These are phyloP conservation scores for Triplophysa siluroides DNA, from an alignment of 2,113 vertebrate species.

Conservation along the genomic window DNA sequence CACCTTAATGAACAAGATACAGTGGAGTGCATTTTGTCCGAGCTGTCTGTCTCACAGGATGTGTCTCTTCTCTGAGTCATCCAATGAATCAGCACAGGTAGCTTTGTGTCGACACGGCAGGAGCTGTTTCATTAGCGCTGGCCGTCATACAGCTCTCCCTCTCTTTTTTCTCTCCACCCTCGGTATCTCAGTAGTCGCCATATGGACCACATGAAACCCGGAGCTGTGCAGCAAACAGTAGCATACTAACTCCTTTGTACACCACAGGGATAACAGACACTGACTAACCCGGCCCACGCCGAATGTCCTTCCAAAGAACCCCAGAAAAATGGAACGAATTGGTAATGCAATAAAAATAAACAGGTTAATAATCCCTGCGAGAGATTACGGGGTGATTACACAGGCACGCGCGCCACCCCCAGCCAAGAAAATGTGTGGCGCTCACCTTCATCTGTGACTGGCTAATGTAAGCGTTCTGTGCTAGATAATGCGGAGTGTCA, in stretches of 20 bases:
- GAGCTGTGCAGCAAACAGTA: slow-evolving; percentile 43
- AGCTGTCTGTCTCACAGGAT: slow-evolving; percentile 14
- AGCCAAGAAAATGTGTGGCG: slow-evolving; percentile 33
- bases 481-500: slow-evolving; percentile 28
- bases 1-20: slow-evolving; percentile 27
- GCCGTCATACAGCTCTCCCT: slow-evolving; percentile 29
- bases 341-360: slow-evolving; percentile 18
- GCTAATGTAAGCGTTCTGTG: slow-evolving; percentile 10
- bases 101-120: slow-evolving; percentile 57
- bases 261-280: not conserved
- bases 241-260: slow-evolving; percentile 37
- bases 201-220: slow-evolving; percentile 58
- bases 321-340: not conserved
- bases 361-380: slow-evolving; percentile 48
- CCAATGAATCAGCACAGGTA: slow-evolving; percentile 44
- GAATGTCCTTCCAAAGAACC: slow-evolving; percentile 30
- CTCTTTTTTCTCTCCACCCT: not conserved
- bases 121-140: slow-evolving; percentile 58
- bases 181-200: slow-evolving; percentile 46
- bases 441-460: not conserved
- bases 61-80: slow-evolving; percentile 55
- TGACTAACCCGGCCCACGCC: not conserved
- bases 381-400: slow-evolving; percentile 64
- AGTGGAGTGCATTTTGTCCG: not conserved
- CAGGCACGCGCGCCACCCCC: slow-evolving; percentile 51